Evolutionary conservation across 2,888 invertebrate species (phyloP).

Genomic region (Vannuccia rotundouncinata): DNA sequence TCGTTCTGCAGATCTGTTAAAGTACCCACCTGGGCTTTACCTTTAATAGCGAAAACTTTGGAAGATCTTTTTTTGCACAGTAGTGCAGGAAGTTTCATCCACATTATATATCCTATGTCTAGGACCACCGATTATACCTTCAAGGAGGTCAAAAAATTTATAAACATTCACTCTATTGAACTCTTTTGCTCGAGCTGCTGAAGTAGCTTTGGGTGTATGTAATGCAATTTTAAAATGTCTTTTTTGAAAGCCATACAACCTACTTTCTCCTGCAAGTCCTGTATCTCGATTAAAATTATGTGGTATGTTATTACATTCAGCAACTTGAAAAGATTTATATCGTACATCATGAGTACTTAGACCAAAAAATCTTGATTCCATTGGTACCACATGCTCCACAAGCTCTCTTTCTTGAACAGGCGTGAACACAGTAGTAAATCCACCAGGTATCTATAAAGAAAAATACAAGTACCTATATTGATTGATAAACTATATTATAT

Average conservation of each 20-base stretch:
- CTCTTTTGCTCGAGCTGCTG: constrained; percentile 31
- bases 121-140: constrained; percentile 13
- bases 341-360: constrained; percentile 33
- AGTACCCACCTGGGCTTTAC: constrained; percentile 15
- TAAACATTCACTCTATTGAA: constrained; percentile 38
- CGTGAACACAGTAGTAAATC: constrained; percentile 29
- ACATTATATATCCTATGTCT: not conserved
- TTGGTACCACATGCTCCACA: not conserved
- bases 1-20: constrained; percentile 14
- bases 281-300: constrained; percentile 34
- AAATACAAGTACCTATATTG: not conserved
- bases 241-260: constrained; percentile 32
- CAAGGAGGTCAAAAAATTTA: constrained; percentile 37
- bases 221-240: constrained; percentile 33
- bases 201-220: constrained; percentile 34
- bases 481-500: not conserved
- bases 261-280: constrained; percentile 34
- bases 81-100: not conserved
- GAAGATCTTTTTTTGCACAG: constrained; percentile 8
- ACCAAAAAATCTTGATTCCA: constrained; percentile 30
- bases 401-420: constrained; percentile 16
- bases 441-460: constrained; percentile 11
- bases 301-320: constrained; percentile 31
- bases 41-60: constrained; percentile 9
- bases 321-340: constrained; percentile 28